These are phyloP conservation scores for Emmelina monodactyla DNA, from an alignment of 2,888 invertebrate species.

Conservation along the genomic window DNA sequence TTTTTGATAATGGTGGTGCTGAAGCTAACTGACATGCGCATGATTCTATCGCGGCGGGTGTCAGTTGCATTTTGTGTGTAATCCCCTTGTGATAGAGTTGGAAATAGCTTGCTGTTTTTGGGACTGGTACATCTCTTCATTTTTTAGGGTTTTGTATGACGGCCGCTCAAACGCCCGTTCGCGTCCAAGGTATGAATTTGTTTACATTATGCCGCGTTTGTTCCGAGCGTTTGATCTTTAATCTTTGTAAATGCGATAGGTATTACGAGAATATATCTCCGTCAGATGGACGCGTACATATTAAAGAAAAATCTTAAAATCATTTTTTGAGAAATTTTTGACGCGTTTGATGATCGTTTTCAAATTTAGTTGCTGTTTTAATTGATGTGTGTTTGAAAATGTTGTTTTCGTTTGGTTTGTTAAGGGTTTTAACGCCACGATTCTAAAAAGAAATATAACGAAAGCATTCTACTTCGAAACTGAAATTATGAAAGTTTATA, in stretches of 20 bases:
- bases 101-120: too few species aligned
- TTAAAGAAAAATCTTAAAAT: slow-evolving; percentile 52
- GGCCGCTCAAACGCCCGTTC: slow-evolving; percentile 12
- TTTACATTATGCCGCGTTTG: slow-evolving; percentile 59
- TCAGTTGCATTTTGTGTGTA: background rate
- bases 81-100: background rate
- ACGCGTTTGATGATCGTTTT: slow-evolving; percentile 57
- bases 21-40: slow-evolving; percentile 12
- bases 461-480: too few species aligned
- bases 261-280: slow-evolving; percentile 59
- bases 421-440: too few species aligned
- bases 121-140: background rate
- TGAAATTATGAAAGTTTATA: too few species aligned
- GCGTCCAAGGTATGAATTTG: slow-evolving; percentile 36
- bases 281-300: slow-evolving; percentile 42
- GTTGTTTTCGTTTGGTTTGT: too few species aligned
- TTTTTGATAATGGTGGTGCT: slow-evolving; percentile 24
- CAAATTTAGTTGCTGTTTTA: too few species aligned
- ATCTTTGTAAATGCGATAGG: slow-evolving; percentile 65
- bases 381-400: too few species aligned
- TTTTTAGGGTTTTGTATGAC: background rate
- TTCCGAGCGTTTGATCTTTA: slow-evolving; percentile 61
- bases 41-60: slow-evolving; percentile 18
- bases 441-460: too few species aligned
- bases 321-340: slow-evolving; percentile 47